Percentiles rank a stretch among this genome's conserved stretches.
Conservation (phyloP, 2,113 vertebrate genomes). For the Leucoraja erinaceus region DNA sequence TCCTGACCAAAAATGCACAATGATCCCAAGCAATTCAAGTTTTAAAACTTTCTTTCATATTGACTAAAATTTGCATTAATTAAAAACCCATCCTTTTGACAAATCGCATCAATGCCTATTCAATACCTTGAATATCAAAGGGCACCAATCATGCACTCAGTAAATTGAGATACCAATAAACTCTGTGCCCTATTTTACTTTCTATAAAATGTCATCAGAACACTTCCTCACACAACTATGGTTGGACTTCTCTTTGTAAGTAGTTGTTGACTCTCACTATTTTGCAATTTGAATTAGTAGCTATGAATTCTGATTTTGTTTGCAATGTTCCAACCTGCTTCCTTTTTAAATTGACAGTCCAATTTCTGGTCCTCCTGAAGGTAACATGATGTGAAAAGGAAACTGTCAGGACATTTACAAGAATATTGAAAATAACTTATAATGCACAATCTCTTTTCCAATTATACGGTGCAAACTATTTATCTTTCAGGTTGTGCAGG, state of each 20-base stretch:
- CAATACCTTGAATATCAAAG: not conserved
- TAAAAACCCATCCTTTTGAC: not conserved
- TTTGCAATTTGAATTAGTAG: not conserved
- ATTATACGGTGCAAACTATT: too few relatives aligned
- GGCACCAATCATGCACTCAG: not conserved
- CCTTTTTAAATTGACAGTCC: too few relatives aligned
- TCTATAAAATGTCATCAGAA: not conserved
- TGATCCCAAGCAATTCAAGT: not conserved
- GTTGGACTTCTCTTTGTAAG: not conserved
- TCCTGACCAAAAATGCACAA: not conserved
- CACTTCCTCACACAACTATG: not conserved
- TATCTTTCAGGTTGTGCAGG: too few relatives aligned
- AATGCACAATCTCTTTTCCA: too few relatives aligned
- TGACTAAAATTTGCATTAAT: not conserved
- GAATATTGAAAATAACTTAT: too few relatives aligned
- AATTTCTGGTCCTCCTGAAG: too few relatives aligned
- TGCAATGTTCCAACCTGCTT: too few relatives aligned
- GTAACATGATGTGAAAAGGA: too few relatives aligned
- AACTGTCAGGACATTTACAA: too few relatives aligned
- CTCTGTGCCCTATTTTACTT: not conserved
- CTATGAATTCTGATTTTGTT: too few relatives aligned
- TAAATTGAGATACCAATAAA: not conserved
- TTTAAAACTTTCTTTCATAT: not conserved
- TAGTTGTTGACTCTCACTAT: not conserved
- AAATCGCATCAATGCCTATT: not conserved